These are phyloP conservation scores for Luperina testacea DNA, from an alignment of 2,888 invertebrate genomes.

Conservation along the genomic window DNA sequence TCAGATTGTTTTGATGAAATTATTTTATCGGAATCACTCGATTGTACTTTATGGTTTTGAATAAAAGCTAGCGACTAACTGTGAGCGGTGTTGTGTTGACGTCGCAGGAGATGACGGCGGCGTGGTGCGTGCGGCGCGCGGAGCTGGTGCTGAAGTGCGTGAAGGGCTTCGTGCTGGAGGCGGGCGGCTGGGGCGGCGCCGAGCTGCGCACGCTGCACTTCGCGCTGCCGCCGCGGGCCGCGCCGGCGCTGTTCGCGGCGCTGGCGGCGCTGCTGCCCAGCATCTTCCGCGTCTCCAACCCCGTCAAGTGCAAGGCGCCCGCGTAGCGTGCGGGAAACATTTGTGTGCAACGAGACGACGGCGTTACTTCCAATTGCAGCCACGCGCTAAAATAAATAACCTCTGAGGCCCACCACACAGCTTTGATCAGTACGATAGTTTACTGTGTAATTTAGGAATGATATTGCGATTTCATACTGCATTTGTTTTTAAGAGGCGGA, in stretches of 20 bases:
- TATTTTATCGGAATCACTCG: no score
- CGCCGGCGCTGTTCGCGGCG: conserved; percentile 94
- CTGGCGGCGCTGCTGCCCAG: conserved; percentile 92
- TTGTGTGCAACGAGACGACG: background rate
- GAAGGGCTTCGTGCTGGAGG: conserved; percentile 99
- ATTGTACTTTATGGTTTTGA: no score
- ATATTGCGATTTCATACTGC: background rate
- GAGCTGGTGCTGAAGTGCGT: conserved; percentile 99
- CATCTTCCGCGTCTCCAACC: conserved; percentile 98
- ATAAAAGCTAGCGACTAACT: no score
- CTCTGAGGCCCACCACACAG: background rate
- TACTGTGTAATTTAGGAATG: background rate
- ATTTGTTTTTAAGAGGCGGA: background rate
- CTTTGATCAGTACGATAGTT: background rate
- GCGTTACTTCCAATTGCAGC: background rate
- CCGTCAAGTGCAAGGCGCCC: conserved; percentile 93
- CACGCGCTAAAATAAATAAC: background rate
- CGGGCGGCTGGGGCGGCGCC: conserved; percentile 97
- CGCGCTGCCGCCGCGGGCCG: conserved; percentile 70
- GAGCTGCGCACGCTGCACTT: conserved; percentile 94
- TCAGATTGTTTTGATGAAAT: background rate
- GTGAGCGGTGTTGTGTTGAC: no score
- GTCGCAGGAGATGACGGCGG: conserved; percentile 96
- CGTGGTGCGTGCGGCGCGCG: conserved; percentile 98
- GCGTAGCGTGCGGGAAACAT: background rate